Evolutionary conservation across 2,888 invertebrate species (phyloP), one percentile per base, ranked within the genome.

Genomic region (Amiota communis): DNA sequence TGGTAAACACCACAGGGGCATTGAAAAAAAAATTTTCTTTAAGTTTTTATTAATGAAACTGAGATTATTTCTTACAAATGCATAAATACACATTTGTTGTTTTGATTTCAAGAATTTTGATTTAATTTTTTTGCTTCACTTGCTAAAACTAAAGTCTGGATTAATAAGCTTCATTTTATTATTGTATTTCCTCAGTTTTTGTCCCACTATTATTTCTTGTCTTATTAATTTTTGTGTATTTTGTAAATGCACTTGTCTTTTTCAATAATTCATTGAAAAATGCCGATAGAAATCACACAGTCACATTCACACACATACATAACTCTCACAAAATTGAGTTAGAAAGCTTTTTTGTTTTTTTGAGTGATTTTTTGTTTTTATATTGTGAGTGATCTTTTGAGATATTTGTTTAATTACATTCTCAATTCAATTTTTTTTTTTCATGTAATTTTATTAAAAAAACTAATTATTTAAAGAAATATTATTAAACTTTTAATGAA

Each of bases 211-310:
- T 23, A 23, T 2, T 23, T 23, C 36, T 36, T 36, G 3, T 36
- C 8, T 36, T 36, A 36, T 36, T 36, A 6, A 6, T 6, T 82
- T 80, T 80, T 84, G 73, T 84, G 78, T 81, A 48, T 83, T 77
- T 74, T 72, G n/a, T n/a, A n/a, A 77, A 76, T 84, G 83, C 83
- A 83, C 83, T 83, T 84, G 83, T 82, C 36, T 53, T 15, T 53
- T 53, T 8, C 65, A 74, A 74, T 75, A 74, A 76, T 77, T 79
- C 77, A 77, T 74, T 59, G 56, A 63, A 36, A 53, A 51, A 51
- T 70, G 63, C 61, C 63, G 69, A 51, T 74, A 13, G 13, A 63
- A 10, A 64, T 49, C 49, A 59, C 46, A 23, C 47, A 49, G 15
- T 56, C 68, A 71, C 67, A 46, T 57, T 49, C 63, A 64, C 53